Evolutionary conservation across 2,113 vertebrate species (phyloP).

Genomic region (Electrona antarctica): DNA sequence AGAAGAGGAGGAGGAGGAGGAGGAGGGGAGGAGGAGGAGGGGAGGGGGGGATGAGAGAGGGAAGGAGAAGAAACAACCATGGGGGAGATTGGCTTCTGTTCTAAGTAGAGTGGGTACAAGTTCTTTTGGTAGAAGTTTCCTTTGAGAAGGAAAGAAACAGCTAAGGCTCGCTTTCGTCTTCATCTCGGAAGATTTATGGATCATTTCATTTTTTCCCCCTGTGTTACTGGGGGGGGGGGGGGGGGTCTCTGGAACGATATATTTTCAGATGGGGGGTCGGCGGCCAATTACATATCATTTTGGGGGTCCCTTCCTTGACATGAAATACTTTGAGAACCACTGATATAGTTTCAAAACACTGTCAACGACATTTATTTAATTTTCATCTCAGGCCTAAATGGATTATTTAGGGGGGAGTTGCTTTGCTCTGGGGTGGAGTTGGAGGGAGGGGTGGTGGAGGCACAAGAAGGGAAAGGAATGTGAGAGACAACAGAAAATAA

Average conservation of each 20-base stretch:
- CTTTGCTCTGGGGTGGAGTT: neutral
- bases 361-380: no score
- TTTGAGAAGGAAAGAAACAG: constrained; percentile 55
- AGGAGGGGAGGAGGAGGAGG: constrained; percentile 50
- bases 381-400: no score
- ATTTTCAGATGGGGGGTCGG: no score
- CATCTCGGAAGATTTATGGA: constrained; percentile 48
- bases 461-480: constrained; percentile 9
- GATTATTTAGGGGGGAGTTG: neutral
- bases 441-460: neutral
- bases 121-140: constrained; percentile 58
- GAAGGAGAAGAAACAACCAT: neutral
- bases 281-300: no score
- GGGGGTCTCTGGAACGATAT: no score
- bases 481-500: constrained; percentile 42
- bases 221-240: no score
- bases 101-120: constrained; percentile 53
- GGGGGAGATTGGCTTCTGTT: constrained; percentile 39
- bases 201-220: constrained; percentile 34
- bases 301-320: no score
- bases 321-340: no score
- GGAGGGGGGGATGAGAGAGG: constrained; percentile 19
- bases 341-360: no score
- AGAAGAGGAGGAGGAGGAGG: constrained; percentile 48
- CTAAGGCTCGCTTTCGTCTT: constrained; percentile 46